Conservation (phyloP, 2,797 vertebrate genomes). For the Acipenser ruthenus region DNA sequence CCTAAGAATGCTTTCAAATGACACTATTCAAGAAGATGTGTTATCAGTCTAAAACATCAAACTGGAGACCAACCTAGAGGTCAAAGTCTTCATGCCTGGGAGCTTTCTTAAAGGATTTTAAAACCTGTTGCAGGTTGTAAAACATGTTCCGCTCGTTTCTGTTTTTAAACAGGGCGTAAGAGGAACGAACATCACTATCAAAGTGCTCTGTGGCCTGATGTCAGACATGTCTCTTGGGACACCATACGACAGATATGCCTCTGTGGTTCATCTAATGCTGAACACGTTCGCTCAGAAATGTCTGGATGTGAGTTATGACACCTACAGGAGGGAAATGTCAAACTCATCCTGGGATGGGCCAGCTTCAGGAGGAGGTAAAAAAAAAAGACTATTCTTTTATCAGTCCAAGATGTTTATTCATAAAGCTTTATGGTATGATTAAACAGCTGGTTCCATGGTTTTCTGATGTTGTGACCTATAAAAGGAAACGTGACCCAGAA, state of each 20-base stretch:
- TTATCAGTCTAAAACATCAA: no score
- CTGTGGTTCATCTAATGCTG: slow-evolving; percentile 39
- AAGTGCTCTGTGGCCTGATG: slow-evolving; percentile 54
- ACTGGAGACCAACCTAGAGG: no score
- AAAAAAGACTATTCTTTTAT: neutral
- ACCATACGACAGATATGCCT: slow-evolving; percentile 37
- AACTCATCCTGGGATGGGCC: slow-evolving; percentile 51
- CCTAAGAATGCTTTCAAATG: no score
- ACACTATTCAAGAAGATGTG: no score
- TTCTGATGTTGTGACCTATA: no score
- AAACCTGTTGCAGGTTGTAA: no score
- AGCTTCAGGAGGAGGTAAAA: slow-evolving; percentile 42
- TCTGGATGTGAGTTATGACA: slow-evolving; percentile 39
- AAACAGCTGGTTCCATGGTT: no score
- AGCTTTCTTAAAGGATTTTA: neutral
- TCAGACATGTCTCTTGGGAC: slow-evolving; percentile 37
- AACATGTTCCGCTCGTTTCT: neutral
- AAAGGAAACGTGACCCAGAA: no score
- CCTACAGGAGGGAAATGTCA: slow-evolving; percentile 45
- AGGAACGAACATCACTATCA: slow-evolving; percentile 55
- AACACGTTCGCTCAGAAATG: slow-evolving; percentile 35
- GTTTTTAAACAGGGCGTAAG: slow-evolving; percentile 32
- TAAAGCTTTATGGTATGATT: no score
- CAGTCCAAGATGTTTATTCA: no score
- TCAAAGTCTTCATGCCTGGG: no score